These are phyloP conservation scores for Sitta europaea DNA, from an alignment of 2,113 vertebrate species.

Conservation along the genomic window DNA sequence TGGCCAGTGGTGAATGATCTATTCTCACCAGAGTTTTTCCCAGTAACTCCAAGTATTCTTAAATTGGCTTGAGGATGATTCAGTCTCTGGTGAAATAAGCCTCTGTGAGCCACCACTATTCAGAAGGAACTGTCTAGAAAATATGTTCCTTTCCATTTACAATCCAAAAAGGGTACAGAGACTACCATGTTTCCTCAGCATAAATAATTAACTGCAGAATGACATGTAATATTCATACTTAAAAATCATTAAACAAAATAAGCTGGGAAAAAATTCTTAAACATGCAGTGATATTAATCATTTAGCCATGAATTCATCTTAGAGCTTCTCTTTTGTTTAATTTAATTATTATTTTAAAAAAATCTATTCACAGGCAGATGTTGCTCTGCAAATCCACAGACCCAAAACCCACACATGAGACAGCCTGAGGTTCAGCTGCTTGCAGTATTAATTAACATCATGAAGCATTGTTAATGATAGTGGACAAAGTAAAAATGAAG, in stretches of 20 bases:
- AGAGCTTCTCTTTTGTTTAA: conserved; percentile 43
- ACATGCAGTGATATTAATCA: conserved; percentile 51
- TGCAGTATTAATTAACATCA: conserved; percentile 57
- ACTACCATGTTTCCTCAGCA: conserved; percentile 56
- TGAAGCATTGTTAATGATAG: neutral
- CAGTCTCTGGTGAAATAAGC: neutral
- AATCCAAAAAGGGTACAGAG: conserved; percentile 41
- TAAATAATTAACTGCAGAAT: conserved; percentile 72
- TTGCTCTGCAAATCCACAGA: conserved; percentile 5
- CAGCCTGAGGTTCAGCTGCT: conserved; percentile 18
- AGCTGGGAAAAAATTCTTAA: conserved; percentile 25
- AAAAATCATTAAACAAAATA: conserved; percentile 68
- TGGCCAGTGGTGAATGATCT: neutral
- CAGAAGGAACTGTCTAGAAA: conserved; percentile 12
- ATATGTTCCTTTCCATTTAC: conserved; percentile 22
- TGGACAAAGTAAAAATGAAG: conserved; percentile 38
- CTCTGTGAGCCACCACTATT: neutral
- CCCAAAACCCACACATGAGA: conserved; percentile 5
- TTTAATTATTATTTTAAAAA: conserved; percentile 22
- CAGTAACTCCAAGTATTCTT: neutral
- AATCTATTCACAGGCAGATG: conserved; percentile 44
- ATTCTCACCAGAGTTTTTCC: neutral
- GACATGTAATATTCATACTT: conserved; percentile 68
- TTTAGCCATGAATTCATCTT: conserved; percentile 45
- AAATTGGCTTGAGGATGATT: neutral